phyloP scores from a whole-genome alignment of 1,140 invertebrate genomes.

The Drosophila nikananu region DNA sequence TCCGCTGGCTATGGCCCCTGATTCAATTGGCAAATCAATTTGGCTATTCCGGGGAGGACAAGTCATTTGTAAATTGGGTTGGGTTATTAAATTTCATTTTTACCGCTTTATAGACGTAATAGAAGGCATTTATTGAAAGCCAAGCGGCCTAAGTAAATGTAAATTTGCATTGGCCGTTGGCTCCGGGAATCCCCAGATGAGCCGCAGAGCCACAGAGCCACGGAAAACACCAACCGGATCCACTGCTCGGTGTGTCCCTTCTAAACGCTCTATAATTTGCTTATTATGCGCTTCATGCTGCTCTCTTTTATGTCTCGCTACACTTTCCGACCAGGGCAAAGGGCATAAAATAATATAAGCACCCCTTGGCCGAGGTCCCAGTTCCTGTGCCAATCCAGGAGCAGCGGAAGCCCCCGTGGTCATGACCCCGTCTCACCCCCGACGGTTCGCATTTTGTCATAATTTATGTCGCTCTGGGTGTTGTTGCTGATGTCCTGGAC shows the following conservation, averaged over 20 bases:
- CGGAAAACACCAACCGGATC: slow-evolving; percentile 7
- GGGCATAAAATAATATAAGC: slow-evolving; percentile 56
- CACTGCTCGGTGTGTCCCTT: slow-evolving; percentile 55
- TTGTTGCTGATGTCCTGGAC: slow-evolving; percentile 66
- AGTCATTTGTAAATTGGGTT: slow-evolving; percentile 70
- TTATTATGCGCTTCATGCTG: slow-evolving; percentile 76
- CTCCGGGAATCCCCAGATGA: slow-evolving; percentile 1
- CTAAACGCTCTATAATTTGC: slow-evolving; percentile 83
- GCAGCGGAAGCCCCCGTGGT: slow-evolving; percentile 53
- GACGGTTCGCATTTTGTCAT: slow-evolving; percentile 79
- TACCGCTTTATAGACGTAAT: slow-evolving; percentile 71
- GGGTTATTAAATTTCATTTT: slow-evolving; percentile 69
- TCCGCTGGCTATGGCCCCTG: slow-evolving; percentile 11
- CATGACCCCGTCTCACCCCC: slow-evolving; percentile 30
- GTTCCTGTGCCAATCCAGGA: slow-evolving; percentile 5
- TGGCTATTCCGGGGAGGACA: slow-evolving; percentile 34
- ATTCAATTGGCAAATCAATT: slow-evolving; percentile 43
- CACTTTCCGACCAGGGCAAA: slow-evolving; percentile 43
- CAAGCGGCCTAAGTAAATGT: slow-evolving; percentile 64
- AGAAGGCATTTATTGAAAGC: slow-evolving; percentile 74
- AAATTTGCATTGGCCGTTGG: slow-evolving; percentile 67
- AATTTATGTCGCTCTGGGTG: slow-evolving; percentile 82
- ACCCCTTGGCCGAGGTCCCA: slow-evolving; percentile 41
- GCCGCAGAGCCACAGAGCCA: slow-evolving; percentile 1
- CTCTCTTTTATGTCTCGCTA: slow-evolving; percentile 76